phyloP scores from a whole-genome alignment of 2,888 invertebrate species.

The Melinopterus prodromus region DNA sequence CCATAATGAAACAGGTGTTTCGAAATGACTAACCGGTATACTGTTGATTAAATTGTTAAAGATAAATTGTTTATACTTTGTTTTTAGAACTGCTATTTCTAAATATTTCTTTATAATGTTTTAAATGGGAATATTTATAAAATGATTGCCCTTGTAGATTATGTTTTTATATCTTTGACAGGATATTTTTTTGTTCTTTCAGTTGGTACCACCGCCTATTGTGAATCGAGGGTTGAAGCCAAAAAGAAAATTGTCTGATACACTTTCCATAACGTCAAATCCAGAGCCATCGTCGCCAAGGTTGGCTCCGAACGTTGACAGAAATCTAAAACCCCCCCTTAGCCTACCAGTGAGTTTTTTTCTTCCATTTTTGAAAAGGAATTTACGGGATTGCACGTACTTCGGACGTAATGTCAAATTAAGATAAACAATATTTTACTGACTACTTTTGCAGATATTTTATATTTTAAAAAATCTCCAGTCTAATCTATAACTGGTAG shows the following conservation, averaged over 20 bases:
- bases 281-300: constrained; percentile 58
- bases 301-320: constrained; percentile 68
- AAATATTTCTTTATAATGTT: too few species aligned
- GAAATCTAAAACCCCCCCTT: constrained; percentile 69
- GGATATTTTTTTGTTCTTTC: background rate
- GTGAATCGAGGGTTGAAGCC: constrained; percentile 87
- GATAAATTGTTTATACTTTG: background rate
- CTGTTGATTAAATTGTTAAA: background rate
- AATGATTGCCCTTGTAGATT: too few species aligned
- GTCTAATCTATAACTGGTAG: too few species aligned
- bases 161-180: too few species aligned
- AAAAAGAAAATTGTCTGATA: constrained; percentile 64
- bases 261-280: constrained; percentile 57
- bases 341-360: constrained; percentile 55
- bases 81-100: too few species aligned
- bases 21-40: background rate
- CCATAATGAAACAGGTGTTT: background rate
- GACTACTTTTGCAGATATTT: too few species aligned
- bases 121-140: too few species aligned
- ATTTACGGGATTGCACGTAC: background rate
- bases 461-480: too few species aligned
- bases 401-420: too few species aligned
- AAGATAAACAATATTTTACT: too few species aligned
- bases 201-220: constrained; percentile 68
- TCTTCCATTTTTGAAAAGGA: background rate